Evolutionary conservation across 2,113 vertebrate species (phyloP), one percentile per base, ranked within the genome.

Genomic region (Neolamprologus sp.): DNA sequence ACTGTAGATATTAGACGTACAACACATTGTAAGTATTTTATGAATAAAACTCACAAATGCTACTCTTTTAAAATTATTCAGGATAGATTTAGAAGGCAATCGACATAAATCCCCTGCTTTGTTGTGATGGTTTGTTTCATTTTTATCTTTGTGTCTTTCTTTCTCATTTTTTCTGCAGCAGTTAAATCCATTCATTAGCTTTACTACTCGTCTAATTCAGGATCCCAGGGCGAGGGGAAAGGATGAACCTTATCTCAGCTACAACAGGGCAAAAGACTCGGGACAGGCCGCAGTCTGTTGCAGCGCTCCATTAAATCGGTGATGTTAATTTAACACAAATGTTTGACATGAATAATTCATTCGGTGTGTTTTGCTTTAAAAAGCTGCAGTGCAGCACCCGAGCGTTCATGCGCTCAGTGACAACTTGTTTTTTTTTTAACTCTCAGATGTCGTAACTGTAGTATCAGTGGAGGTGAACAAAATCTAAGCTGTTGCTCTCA

Each of bases 61-160:
- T 7, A 11, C 28, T 23, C 17, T 26, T 81, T 58, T 73, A 2
- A 28, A 17, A 49, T 23, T 6, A 12, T 82, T 84, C 19, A 0
- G 28, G 33, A 87, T 21, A 1, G 23, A 85, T 40, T 86, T 40
- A 47, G 9, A 6, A 14, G 9, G 13, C 13, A 73, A 83, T 87
- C 45, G 1, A 45, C 45, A 3, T 51, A 54, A 88, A 85, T 80
- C 80, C 33, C 73, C 3, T 65, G 54, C n/a, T 88, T 84, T 55
- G 71, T 89, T 84, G 83, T 91, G 89, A 92, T 93, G 89, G 87
- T 92, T 86, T 63, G 90, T 63, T 92, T 94, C 85, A 88, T 87
- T 90, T 88, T 65, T 35, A n/a, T 65, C 10, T 35, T 63, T 12
- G 0, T 63, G 57, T 60, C 28, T 63, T 84, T 65, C 42, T 73